Evolutionary conservation across 2,888 invertebrate species (phyloP), one percentile per base, ranked within the genome.

Genomic region (Hemicrepidius hirtus): DNA sequence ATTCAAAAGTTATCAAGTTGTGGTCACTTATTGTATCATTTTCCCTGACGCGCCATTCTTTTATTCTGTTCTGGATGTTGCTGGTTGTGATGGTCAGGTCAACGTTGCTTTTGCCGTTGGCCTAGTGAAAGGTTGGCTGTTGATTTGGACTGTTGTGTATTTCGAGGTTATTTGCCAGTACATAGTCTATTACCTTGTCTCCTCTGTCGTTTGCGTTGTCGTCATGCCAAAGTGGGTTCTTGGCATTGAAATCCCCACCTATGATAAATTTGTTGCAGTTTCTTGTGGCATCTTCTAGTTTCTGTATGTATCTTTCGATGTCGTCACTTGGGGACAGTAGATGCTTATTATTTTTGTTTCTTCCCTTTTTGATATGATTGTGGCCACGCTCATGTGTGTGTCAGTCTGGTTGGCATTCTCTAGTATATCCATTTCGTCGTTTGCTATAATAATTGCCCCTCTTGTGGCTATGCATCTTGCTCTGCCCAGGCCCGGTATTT

Each of bases 171-270:
- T 18, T 6, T 20, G n/a, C 6, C 1, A 9, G 1, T 6, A 49
- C 4, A 12, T 20, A 49, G 3, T 49, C 49, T 20, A 1, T 9
- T 6, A 49, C 20, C 7, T 1, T 16, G 1, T 20, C 20, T 7
- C 21, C 49, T 20, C 49, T 49, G 6, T 1, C 20, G 20, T 49
- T 20, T 4, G 7, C 3, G 3, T 7, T 7, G 6, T 3, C 9
- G 1, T 1, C 2, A 20, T 49, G 21, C 49, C 49, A 49, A 3
- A 20, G 1, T 7, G 18, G 18, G 4, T 2, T 2, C 20, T 49
- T 49, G 6, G 49, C 49, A 7, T 49, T 49, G 12, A 49, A 49
- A 10, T 49, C 49, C 1, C 49, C 49, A 10, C 20, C 49, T 4
- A 49, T 16, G 20, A 20, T 16, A 49, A 4, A 3, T 3, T 18